Evolutionary conservation across 2,888 invertebrate species (phyloP).

Genomic region (Sesia apiformis): DNA sequence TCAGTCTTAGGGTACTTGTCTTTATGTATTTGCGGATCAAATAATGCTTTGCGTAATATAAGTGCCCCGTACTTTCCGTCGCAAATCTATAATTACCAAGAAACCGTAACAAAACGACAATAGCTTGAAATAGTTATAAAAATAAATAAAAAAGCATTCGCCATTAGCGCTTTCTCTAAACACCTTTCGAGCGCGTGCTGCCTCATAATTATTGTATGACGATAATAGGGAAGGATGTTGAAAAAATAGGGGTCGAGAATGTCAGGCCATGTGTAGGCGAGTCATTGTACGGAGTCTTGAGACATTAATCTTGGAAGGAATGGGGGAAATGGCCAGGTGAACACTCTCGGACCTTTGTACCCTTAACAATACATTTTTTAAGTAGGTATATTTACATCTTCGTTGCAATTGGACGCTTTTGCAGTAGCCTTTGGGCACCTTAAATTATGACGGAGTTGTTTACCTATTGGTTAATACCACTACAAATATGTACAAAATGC

Average conservation of each 20-base stretch:
- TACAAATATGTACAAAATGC: no score
- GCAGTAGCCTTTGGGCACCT: background rate
- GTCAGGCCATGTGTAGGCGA: slow-evolving; percentile 58
- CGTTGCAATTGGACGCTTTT: background rate
- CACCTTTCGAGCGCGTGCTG: slow-evolving; percentile 66
- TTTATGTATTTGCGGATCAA: no score
- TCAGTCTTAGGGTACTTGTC: no score
- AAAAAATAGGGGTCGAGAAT: slow-evolving; percentile 38
- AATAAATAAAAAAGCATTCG: slow-evolving; percentile 11
- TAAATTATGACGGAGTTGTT: no score
- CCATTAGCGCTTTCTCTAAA: slow-evolving; percentile 61
- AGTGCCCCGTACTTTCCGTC: no score
- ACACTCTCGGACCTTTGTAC: slow-evolving; percentile 20
- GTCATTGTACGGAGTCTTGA: slow-evolving; percentile 46
- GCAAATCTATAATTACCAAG: no score
- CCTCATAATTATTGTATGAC: slow-evolving; percentile 43
- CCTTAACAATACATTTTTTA: slow-evolving; percentile 1
- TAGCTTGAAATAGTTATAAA: background rate
- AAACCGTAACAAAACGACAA: no score
- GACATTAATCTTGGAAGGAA: slow-evolving; percentile 56
- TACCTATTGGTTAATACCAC: no score
- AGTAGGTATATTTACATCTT: slow-evolving; percentile 1
- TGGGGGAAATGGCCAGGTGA: slow-evolving; percentile 57
- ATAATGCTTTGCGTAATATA: no score
- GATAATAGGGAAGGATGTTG: slow-evolving; percentile 54